Conservation (phyloP, 2,888 invertebrate genomes). For the Gasteruption jaculator region DNA sequence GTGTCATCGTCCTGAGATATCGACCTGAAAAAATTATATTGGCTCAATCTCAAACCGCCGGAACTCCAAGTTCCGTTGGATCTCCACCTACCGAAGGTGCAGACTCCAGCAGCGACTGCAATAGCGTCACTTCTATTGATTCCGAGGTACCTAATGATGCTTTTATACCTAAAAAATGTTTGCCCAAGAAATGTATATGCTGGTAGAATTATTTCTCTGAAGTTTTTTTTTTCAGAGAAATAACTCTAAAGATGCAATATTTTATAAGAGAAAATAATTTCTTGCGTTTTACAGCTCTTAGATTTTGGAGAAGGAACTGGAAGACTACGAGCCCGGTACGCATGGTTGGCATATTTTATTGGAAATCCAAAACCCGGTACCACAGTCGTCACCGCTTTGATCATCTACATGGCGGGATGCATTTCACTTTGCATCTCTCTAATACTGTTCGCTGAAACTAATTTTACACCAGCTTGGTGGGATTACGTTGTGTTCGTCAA, state of each 20-base stretch:
- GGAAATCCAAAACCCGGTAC: constrained; percentile 74
- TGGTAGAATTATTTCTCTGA: no score
- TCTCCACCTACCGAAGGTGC: constrained; percentile 41
- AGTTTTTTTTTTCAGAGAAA: no score
- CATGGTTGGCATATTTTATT: constrained; percentile 68
- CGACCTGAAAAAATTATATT: constrained; percentile 55
- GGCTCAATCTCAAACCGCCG: constrained; percentile 21
- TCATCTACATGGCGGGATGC: constrained; percentile 64
- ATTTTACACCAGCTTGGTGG: constrained; percentile 59
- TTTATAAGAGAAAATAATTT: neutral
- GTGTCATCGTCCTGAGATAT: constrained; percentile 82
- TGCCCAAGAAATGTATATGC: no score
- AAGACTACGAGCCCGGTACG: constrained; percentile 67
- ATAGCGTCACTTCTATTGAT: constrained; percentile 37
- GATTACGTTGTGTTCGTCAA: constrained; percentile 62
- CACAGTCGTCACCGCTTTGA: no score
- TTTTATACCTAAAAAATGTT: no score
- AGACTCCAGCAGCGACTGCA: constrained; percentile 40
- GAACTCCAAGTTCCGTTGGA: constrained; percentile 33
- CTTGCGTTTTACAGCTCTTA: constrained; percentile 39
- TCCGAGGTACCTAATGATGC: constrained; percentile 36
- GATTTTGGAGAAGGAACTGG: no score
- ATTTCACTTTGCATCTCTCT: constrained; percentile 65
- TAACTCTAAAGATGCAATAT: no score
- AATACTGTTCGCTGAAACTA: constrained; percentile 24